Percentiles rank a stretch among this genome's conserved stretches.
Conservation (phyloP, 2,113 vertebrate species). For the Megaleporinus macrocephalus region DNA sequence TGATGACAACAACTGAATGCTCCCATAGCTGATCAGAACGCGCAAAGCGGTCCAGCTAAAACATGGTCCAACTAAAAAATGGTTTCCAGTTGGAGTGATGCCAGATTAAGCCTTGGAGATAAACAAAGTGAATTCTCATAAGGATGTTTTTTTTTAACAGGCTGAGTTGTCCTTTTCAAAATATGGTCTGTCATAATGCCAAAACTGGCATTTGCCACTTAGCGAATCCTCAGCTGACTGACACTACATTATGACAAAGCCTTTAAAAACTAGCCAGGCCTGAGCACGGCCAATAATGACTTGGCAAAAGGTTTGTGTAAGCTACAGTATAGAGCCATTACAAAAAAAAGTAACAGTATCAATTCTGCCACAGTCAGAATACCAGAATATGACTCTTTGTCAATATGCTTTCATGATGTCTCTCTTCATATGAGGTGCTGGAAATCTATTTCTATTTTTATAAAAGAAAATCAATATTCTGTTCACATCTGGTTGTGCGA, state of each 20-base stretch:
- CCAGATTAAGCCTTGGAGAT: not conserved
- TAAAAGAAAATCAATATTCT: conserved; percentile 18
- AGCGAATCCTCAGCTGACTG: not conserved
- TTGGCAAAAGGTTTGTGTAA: not conserved
- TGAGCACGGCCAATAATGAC: conserved; percentile 10
- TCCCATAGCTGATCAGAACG: not conserved
- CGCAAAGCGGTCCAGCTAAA: not conserved
- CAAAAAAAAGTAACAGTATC: not conserved
- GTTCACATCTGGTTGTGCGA: conserved; percentile 12
- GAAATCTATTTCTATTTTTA: not conserved
- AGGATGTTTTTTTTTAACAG: not conserved
- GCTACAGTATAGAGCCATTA: not conserved
- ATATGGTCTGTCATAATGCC: not conserved
- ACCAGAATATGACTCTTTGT: conserved; percentile 2
- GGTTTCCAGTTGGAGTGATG: not conserved
- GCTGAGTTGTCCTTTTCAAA: not conserved
- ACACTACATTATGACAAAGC: not conserved
- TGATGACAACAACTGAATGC: not conserved
- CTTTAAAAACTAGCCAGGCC: not conserved
- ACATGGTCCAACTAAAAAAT: not conserved
- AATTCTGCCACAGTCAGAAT: not conserved
- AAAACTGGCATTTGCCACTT: not conserved
- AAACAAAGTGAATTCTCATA: not conserved
- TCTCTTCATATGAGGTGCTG: not conserved
- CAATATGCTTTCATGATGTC: conserved; percentile 6